Evolutionary conservation across 2,888 invertebrate species (phyloP), one percentile per base, ranked within the genome.

Genomic region (Machimus atricapillus): DNA sequence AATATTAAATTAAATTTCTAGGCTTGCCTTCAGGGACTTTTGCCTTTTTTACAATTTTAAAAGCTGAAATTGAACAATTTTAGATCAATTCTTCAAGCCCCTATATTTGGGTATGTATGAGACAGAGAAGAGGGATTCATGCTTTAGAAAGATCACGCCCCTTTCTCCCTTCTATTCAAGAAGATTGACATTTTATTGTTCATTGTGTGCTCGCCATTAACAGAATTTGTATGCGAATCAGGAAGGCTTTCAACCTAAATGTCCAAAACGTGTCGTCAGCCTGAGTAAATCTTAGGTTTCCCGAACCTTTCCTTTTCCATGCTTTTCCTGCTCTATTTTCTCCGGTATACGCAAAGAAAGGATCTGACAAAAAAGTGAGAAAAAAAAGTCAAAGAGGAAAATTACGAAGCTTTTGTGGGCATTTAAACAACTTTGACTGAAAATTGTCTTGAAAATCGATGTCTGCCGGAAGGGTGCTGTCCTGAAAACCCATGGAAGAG

Each of bases 221-320:
- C 78, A 78, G 43, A 78, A 78, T 78, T 78, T 78, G 78, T 78
- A 78, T 78, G 78, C 78, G 78, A 78, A 78, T 78, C 78, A 78
- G 78, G 78, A 78, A 40, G 78, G 43, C n/a, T 78, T 78, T 78
- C 78, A 43, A 23, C 40, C 78, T 43, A 78, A 78, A 78, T 78
- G 78, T 19, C 78, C 78, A 78, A 78, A 78, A 78, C 78, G 78
- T 78, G 78, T 78, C 78, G 37, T 78, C 43, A 43, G 40, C 78
- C 37, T 23, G 40, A 78, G 23, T 78, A 40, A 43, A 40, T 34
- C 43, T 78, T 78, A 43, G n/a, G 78, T 12, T 66, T 27, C 23
- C 58, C 66, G 66, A 66, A 66, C 66, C 66, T 66, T 66, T 66
- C 66, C 23, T 66, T 27, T 34, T 27, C 27, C 66, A 9, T 66